Evolutionary conservation across 2,113 vertebrate genomes (phyloP), one percentile per base, ranked within the genome.

Genomic region (Cyrtonyx montezumae): DNA sequence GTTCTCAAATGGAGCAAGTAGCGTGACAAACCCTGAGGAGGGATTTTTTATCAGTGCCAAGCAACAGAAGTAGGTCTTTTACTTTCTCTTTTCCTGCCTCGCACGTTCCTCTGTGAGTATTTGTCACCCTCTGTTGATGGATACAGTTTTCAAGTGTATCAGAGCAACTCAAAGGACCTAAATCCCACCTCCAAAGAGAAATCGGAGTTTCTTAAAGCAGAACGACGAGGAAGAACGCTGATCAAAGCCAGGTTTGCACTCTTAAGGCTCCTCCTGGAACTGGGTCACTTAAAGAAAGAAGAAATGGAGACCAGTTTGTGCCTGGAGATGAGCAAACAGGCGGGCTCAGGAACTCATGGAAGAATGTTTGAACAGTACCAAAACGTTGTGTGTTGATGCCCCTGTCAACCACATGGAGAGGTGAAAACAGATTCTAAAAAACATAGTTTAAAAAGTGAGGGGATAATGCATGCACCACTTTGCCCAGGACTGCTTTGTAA

Each of bases 121-220:
- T 63, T 90, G 92, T 91, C 92, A 91, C 79, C 62, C 37, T 90
- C 92, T 94, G 83, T 95, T 91, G 90, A 95, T 43, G 85, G 85
- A 74, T 6, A 83, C 8, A 45, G 46, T 75, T 88, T 90, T 75
- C 83, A 91, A 93, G 91, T 61, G 59, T 49, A 66, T 67, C 71
- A 53, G 40, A 90, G 37, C 51, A 65, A 81, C 46, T 61, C 49
- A 48, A 71, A 95, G 77, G 34, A 61, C 65, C 21, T 1, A 46
- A 46, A 48, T 40, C 23, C 58, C 69, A 48, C n/a, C 34, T 86
- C 67, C 26, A 55, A 80, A 87, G 49, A 28, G 45, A 93, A 74
- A 87, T 25, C 48, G 8, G n/a, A 4, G 4, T 30, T 84, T 81
- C 69, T 46, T 42, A 65, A 22, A 91, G 68, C 22, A 21, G 32